Conservation (phyloP, 2,113 vertebrate genomes). For the Oenanthe oenanthe region DNA sequence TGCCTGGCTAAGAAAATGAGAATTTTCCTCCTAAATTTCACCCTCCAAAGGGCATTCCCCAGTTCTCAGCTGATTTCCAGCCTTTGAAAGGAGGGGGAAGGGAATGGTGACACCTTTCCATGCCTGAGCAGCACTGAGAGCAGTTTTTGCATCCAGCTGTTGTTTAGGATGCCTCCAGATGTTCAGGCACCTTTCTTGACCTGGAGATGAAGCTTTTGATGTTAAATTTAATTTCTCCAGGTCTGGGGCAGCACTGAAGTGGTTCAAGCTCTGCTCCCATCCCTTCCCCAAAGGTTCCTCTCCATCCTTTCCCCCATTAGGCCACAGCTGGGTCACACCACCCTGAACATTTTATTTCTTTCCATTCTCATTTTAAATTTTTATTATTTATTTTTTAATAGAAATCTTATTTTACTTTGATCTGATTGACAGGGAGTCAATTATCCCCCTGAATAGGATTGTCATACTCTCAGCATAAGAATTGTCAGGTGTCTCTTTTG, state of each 20-base stretch:
- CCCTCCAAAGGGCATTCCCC: not conserved
- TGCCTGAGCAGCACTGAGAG: not conserved
- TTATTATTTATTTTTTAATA: not conserved
- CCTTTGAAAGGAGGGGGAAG: not conserved
- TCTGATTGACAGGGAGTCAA: constrained; percentile 43
- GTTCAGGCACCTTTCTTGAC: not conserved
- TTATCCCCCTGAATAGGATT: not conserved
- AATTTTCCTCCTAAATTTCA: not conserved
- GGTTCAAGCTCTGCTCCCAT: not conserved
- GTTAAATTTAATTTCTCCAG: fast-evolving
- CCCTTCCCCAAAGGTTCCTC: not conserved
- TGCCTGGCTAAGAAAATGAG: not conserved
- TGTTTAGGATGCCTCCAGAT: not conserved
- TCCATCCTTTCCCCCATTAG: not conserved
- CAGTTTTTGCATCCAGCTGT: not conserved
- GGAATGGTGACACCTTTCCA: fast-evolving
- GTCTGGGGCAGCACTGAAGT: no score
- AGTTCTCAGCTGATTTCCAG: not conserved
- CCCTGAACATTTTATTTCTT: not conserved
- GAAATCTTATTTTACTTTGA: not conserved
- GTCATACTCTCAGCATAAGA: not conserved
- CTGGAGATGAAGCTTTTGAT: not conserved
- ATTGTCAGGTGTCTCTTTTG: not conserved
- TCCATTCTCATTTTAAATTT: not conserved
- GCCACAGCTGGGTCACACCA: not conserved